Conservation (phyloP, 2,797 vertebrate genomes). For the Phalloptychus januarius region DNA sequence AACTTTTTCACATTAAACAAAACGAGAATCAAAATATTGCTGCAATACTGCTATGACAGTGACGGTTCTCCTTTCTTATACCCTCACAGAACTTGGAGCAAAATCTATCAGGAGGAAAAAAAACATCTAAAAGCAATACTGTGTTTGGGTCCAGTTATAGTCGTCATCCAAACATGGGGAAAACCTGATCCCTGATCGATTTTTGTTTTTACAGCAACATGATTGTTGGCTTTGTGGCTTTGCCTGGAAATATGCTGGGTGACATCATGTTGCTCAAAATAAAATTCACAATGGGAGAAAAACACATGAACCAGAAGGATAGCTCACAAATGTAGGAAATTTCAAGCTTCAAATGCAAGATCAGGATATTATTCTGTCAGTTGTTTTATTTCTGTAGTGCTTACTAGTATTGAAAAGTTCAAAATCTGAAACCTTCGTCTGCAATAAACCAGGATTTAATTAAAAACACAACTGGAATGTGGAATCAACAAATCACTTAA, state of each 20-base stretch:
- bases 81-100: not conserved
- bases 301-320: not conserved
- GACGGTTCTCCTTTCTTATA: not conserved
- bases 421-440: not conserved
- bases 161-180: not conserved
- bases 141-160: not conserved
- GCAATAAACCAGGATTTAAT: not conserved
- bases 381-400: not conserved
- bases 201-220: constrained; percentile 25
- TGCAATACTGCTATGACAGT: not conserved
- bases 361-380: not conserved
- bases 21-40: constrained; percentile 6
- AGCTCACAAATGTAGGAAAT: not conserved
- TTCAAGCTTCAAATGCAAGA: not conserved
- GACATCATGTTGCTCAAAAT: constrained; percentile 31
- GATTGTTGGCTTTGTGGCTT: constrained; percentile 16
- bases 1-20: not conserved
- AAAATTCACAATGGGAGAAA: constrained; percentile 17
- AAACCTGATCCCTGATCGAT: constrained; percentile 7
- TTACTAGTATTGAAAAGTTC: not conserved
- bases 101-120: not conserved
- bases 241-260: constrained; percentile 32
- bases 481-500: not conserved
- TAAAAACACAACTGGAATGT: not conserved
- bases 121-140: not conserved